Evolutionary conservation across 2,888 invertebrate species (phyloP), one percentile per base, ranked within the genome.

Genomic region (Pimpla rufipes): DNA sequence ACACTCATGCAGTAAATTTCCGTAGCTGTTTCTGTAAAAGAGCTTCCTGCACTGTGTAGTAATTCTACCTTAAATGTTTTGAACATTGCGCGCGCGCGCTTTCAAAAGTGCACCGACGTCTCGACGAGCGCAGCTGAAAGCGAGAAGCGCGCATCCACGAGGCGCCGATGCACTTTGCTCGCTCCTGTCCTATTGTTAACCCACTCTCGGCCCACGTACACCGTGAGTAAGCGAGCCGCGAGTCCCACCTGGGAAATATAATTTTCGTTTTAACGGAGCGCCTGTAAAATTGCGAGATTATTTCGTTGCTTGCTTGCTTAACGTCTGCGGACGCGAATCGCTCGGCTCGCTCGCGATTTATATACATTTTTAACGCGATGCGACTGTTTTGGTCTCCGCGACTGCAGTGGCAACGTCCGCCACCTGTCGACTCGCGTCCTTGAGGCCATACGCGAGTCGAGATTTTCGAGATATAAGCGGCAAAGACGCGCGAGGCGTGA

Each of bases 361-460:
- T 75, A 55, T 74, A 74, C 62, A 50, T 75, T 66, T 66, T 75
- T 29, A 11, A 2, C n/a, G 7, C 29, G 13, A 16, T 59, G 35
- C 59, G 59, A 35, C 35, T 59, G 35, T 59, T 21, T 66, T 13
- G 29, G 64, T 73, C 18, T 73, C 7, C n/a, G 40, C 66, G 40
- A 52, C 42, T 57, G 42, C 42, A 55, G 23, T 21, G 23, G 47
- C 37, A 50, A 47, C 62, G 29, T 66, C 42, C 23, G n/a, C 75
- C 75, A 75, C 75, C 75, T 75, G 75, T 75, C 66, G 64, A 13
- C 55, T n/a, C 47, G n/a, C n/a, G 55, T 40, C 75, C 75, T 75
- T 66, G 75, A 66, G 7, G 47, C 52, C 29, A 52, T n/a, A 50
- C 18, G 35, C 29, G 7, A 40, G 35, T 23, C 35, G 40, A 42